phyloP scores from a whole-genome alignment of 2,888 invertebrate species.

The Himalopsyche tibetana region DNA sequence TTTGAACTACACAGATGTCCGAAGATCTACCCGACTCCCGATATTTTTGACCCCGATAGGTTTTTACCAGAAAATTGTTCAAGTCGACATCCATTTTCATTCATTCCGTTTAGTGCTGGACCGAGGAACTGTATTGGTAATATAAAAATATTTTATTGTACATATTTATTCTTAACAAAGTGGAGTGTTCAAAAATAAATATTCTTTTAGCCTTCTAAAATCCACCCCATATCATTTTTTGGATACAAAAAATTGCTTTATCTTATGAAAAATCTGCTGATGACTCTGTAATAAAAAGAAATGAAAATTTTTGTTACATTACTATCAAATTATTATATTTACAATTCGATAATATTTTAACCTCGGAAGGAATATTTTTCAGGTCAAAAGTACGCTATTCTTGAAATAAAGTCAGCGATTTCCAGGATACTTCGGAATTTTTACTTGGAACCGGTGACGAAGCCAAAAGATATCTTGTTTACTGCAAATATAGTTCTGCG shows the following conservation, averaged over 20 bases:
- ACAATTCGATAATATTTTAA: slow-evolving; percentile 76
- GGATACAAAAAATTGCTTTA: no score
- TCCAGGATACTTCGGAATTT: slow-evolving; percentile 75
- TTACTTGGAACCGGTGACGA: slow-evolving; percentile 73
- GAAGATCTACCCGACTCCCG: slow-evolving; percentile 74
- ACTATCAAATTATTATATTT: no score
- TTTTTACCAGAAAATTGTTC: slow-evolving; percentile 71
- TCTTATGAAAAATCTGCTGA: no score
- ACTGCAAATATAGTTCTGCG: slow-evolving; percentile 71
- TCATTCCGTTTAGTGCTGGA: slow-evolving; percentile 69
- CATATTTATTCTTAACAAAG: no score
- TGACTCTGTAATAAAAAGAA: no score
- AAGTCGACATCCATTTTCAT: slow-evolving; percentile 71
- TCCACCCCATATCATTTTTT: no score
- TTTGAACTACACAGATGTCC: slow-evolving; percentile 72
- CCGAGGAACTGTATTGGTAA: slow-evolving; percentile 70
- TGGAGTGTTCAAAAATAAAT: no score
- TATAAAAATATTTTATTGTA: no score
- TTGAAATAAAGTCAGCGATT: slow-evolving; percentile 77
- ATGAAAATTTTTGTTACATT: no score
- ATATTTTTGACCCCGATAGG: slow-evolving; percentile 73
- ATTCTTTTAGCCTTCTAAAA: no score
- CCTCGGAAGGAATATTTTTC: slow-evolving; percentile 69
- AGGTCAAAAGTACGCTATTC: slow-evolving; percentile 79
- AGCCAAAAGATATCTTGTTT: slow-evolving; percentile 71